These are phyloP conservation scores for Herminia tarsipennalis DNA, from an alignment of 2,888 invertebrate species.

Conservation along the genomic window DNA sequence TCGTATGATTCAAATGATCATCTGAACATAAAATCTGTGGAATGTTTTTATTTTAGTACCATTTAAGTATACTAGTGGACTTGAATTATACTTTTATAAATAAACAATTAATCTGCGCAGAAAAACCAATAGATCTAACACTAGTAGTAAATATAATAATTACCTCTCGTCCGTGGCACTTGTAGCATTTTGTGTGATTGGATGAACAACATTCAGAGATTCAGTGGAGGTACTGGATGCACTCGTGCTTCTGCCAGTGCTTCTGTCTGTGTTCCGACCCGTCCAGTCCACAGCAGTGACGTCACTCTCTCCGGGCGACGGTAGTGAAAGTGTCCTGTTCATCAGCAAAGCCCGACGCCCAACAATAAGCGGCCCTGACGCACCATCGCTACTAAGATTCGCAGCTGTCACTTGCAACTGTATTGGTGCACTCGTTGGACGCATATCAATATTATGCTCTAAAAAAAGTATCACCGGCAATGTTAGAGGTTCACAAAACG, in stretches of 20 bases:
- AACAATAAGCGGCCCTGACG: slow-evolving; percentile 75
- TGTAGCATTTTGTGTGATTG: slow-evolving; percentile 54
- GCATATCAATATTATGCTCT: slow-evolving; percentile 77
- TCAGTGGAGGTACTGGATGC: slow-evolving; percentile 76
- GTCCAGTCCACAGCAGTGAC: slow-evolving; percentile 73
- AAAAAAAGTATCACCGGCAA: slow-evolving; percentile 79
- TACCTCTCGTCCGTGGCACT: slow-evolving; percentile 75
- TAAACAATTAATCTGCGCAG: too few species aligned
- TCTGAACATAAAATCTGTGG: too few species aligned
- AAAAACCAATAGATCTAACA: too few species aligned
- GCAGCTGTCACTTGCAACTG: slow-evolving; percentile 79
- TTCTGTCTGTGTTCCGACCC: slow-evolving; percentile 67
- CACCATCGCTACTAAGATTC: slow-evolving; percentile 73
- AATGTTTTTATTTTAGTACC: too few species aligned
- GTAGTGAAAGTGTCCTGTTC: slow-evolving; percentile 75
- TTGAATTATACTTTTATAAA: too few species aligned
- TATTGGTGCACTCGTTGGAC: slow-evolving; percentile 79
- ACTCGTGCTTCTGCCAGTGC: slow-evolving; percentile 69
- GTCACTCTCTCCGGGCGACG: slow-evolving; percentile 77
- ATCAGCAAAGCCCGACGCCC: slow-evolving; percentile 75
- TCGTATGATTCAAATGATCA: slow-evolving; percentile 10
- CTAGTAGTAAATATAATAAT: slow-evolving; percentile 17
- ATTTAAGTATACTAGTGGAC: too few species aligned
- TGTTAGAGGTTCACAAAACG: slow-evolving; percentile 70
- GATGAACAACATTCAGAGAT: slow-evolving; percentile 62